phyloP scores from a whole-genome alignment of 2,888 invertebrate species.

The Pseudococcus jackbeardsleyi region DNA sequence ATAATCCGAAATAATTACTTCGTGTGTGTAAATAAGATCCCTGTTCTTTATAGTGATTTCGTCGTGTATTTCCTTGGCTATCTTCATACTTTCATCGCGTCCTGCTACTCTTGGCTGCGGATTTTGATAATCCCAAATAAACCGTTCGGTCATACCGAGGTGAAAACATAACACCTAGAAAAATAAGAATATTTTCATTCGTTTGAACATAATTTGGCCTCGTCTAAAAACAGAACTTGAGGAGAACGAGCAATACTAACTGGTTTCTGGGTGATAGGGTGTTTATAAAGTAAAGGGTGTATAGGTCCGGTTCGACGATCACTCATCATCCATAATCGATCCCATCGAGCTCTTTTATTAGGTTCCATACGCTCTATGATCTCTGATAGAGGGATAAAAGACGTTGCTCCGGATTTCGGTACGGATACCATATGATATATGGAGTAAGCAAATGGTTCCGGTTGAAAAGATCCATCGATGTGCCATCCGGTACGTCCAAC shows the following conservation, averaged over 20 bases:
- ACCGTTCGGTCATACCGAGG: conserved; percentile 68
- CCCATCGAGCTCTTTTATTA: conserved; percentile 67
- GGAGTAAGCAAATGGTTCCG: conserved; percentile 68
- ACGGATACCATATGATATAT: conserved; percentile 69
- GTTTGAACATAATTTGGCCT: neutral
- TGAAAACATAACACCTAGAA: conserved; percentile 68
- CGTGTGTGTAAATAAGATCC: conserved; percentile 68
- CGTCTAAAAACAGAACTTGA: no score
- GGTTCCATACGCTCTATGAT: conserved; percentile 67
- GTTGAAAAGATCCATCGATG: conserved; percentile 69
- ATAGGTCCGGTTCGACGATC: conserved; percentile 68
- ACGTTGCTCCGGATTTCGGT: conserved; percentile 68
- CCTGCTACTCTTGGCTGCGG: conserved; percentile 67
- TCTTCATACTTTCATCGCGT: conserved; percentile 67
- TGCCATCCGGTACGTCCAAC: conserved; percentile 69
- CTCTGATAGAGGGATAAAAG: conserved; percentile 68
- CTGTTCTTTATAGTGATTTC: conserved; percentile 68
- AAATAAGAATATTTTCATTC: neutral
- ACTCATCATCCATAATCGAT: conserved; percentile 69
- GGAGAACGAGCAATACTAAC: conserved; percentile 65
- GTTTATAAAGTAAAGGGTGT: conserved; percentile 69
- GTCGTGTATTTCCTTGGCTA: conserved; percentile 67
- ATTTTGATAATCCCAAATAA: conserved; percentile 68
- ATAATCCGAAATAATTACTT: conserved; percentile 66
- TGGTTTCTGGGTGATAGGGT: conserved; percentile 68